These are phyloP conservation scores for Epistrophe grossulariae DNA, from an alignment of 2,888 invertebrate genomes.

Conservation along the genomic window DNA sequence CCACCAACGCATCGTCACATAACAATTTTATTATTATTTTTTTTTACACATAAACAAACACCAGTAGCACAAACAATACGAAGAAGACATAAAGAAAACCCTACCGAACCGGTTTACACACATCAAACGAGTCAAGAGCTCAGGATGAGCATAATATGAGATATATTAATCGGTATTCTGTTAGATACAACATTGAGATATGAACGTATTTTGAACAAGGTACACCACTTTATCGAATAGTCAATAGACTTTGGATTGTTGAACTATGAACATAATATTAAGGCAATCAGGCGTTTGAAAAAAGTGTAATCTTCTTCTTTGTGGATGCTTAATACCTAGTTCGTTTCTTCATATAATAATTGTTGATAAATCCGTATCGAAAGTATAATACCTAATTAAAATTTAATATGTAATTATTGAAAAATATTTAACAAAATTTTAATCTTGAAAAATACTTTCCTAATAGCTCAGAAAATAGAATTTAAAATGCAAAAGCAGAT, in stretches of 20 bases:
- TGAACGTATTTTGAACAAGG: not conserved
- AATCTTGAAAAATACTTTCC: no score
- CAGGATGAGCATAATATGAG: not conserved
- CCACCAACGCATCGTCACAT: slow-evolving; percentile 36
- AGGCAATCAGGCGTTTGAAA: not conserved
- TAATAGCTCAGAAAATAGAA: no score
- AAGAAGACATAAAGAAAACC: slow-evolving; percentile 58
- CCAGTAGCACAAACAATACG: slow-evolving; percentile 65
- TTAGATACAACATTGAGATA: not conserved
- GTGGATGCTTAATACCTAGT: no score
- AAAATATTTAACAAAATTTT: no score
- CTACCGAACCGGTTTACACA: slow-evolving; percentile 58
- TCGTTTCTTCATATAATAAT: no score
- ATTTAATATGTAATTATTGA: no score
- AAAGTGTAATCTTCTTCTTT: no score
- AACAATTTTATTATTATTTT: slow-evolving; percentile 49
- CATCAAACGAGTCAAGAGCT: slow-evolving; percentile 1
- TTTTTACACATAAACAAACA: slow-evolving; percentile 60
- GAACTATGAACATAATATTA: not conserved
- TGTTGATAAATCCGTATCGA: no score
- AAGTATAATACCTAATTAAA: no score
- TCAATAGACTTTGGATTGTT: not conserved
- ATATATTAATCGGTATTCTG: not conserved
- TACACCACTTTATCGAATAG: not conserved
- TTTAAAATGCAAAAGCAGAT: no score